Conservation (phyloP, 2,113 vertebrate species). For the Rana temporaria region DNA sequence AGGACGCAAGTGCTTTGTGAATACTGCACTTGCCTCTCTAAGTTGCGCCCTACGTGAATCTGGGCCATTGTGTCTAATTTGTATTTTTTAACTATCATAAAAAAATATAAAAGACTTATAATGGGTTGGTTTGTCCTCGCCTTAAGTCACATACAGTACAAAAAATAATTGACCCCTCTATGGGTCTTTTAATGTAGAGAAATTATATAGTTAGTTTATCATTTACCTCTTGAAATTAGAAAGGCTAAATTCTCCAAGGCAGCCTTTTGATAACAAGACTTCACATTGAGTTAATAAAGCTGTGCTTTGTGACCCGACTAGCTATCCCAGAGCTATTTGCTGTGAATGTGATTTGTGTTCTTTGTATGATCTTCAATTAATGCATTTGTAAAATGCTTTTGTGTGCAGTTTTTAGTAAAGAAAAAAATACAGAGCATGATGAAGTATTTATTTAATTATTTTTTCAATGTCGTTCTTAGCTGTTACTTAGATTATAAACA, state of each 20-base stretch:
- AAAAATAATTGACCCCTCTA: neutral
- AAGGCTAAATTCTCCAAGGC: constrained; percentile 35
- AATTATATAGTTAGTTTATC: neutral
- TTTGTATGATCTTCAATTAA: constrained; percentile 39
- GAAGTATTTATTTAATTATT: neutral
- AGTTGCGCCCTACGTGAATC: no score
- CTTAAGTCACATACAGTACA: neutral
- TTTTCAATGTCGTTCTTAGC: neutral
- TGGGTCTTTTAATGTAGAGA: neutral
- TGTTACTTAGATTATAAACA: neutral
- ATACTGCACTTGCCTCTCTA: no score
- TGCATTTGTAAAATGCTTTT: constrained; percentile 34
- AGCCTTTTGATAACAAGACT: constrained; percentile 38
- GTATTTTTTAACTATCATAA: neutral
- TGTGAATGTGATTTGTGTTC: constrained; percentile 29
- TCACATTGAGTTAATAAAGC: constrained; percentile 51
- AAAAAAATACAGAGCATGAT: neutral
- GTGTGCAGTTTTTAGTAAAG: neutral
- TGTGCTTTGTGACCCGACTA: constrained; percentile 30
- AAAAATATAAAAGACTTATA: neutral
- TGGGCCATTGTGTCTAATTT: neutral
- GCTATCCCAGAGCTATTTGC: constrained; percentile 45
- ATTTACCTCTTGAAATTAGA: constrained; percentile 30
- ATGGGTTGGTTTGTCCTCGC: neutral
- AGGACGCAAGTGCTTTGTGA: no score